Conservation (phyloP, 2,888 invertebrate species). For the Molanna angustata region DNA sequence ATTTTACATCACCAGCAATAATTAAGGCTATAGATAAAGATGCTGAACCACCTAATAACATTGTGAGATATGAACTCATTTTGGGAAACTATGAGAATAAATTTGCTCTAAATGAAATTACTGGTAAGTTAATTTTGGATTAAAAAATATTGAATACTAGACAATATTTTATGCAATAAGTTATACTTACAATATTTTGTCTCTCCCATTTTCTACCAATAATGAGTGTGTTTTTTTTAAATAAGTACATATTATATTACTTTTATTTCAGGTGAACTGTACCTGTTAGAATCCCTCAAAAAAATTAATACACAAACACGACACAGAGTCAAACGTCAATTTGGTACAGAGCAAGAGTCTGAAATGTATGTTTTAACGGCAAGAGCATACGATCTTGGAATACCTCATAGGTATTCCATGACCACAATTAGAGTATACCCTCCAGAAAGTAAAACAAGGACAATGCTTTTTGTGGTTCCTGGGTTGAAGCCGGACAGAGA, state of each 20-base stretch:
- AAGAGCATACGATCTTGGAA: conserved; percentile 81
- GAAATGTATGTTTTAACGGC: conserved; percentile 66
- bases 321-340: conserved; percentile 51
- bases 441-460: conserved; percentile 70
- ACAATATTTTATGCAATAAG: too few species aligned
- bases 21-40: conserved; percentile 83
- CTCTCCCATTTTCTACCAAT: too few species aligned
- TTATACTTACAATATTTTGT: too few species aligned
- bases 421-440: conserved; percentile 75
- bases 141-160: too few species aligned
- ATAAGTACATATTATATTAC: background rate
- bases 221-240: too few species aligned
- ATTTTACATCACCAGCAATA: conserved; percentile 74
- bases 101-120: conserved; percentile 70
- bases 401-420: conserved; percentile 71
- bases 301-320: conserved; percentile 47
- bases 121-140: conserved; percentile 59
- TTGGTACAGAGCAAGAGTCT: conserved; percentile 46
- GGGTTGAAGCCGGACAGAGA: conserved; percentile 70
- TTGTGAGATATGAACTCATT: conserved; percentile 79
- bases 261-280: conserved; percentile 58
- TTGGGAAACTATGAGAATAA: conserved; percentile 74
- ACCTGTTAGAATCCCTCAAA: conserved; percentile 56
- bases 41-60: conserved; percentile 80
- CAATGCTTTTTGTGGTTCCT: conserved; percentile 80